Evolutionary conservation across 1,140 invertebrate genomes (phyloP), one percentile per base, ranked within the genome.

Genomic region (Bombus superbus): DNA sequence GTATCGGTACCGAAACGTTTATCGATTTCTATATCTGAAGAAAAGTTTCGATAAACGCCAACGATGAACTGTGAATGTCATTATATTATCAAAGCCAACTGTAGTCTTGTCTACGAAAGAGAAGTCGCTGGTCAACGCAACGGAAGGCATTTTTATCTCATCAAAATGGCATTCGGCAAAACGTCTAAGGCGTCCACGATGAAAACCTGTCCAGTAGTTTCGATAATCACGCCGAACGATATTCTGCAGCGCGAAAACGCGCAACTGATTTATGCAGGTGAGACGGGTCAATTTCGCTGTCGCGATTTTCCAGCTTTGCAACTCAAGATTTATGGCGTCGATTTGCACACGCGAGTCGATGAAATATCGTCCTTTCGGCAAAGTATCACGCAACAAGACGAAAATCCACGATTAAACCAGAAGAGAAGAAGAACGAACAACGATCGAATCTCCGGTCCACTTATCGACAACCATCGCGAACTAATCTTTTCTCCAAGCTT

Each of bases 301-400:
- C 62, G 9, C 22, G n/a, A 59, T 73, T 75, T 64, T 59, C 35
- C 40, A 8, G 44, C 8, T 28, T 76, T 25, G 38, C 10, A 1
- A 42, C 32, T 57, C n/a, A 22, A 72, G 47, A 85, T 89, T 85
- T 85, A 88, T 68, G 68, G 44, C 28, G 32, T 18, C 40, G 72
- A 87, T 85, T 78, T 62, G 18, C 40, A 42, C 59, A 53, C 64
- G 81, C 81, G 86, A 86, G 79, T 82, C 77, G 83, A 76, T 18
- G 32, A 44, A 18, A n/a, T 11, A 66, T 47, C 32, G 59, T 8
- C 3, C 59, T 11, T 5, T 44, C n/a, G n/a, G 6, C 32, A 8
- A 22, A 32, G 38, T 9, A 35, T 18, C 66, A 8, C 32, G 32
- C n/a, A 68, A 18, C 32, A 6, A 68, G 18, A 68, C 22, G 18